Evolutionary conservation across 2,888 invertebrate species (phyloP).

Genomic region (Eilema griseolum): DNA sequence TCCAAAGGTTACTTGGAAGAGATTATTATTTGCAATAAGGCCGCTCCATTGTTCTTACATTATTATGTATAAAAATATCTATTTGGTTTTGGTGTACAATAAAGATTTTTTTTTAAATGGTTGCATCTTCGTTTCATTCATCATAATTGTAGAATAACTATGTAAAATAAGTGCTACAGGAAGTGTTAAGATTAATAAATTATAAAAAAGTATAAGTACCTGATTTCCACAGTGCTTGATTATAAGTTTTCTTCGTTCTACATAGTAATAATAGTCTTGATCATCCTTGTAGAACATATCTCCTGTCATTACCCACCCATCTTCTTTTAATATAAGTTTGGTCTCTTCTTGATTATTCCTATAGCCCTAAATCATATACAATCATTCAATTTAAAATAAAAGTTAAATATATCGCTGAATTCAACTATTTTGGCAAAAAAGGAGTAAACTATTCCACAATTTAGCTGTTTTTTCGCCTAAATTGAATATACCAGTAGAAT

Average conservation of each 20-base stretch:
- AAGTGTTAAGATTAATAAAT: background rate
- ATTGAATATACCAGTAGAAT: too few species aligned
- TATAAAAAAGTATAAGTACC: slow-evolving; percentile 45
- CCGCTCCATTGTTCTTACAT: too few species aligned
- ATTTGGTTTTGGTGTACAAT: too few species aligned
- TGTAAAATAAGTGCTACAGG: background rate
- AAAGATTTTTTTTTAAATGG: too few species aligned
- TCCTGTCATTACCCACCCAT: slow-evolving; percentile 59
- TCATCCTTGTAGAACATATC: background rate
- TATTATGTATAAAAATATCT: too few species aligned
- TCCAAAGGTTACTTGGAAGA: too few species aligned
- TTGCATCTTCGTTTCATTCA: too few species aligned
- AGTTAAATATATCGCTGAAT: background rate
- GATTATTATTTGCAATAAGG: too few species aligned
- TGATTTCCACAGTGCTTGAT: slow-evolving; percentile 63
- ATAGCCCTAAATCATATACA: background rate
- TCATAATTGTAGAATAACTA: too few species aligned
- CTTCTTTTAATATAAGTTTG: background rate
- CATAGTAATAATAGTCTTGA: slow-evolving; percentile 33
- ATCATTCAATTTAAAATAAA: background rate
- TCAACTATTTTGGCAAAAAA: background rate
- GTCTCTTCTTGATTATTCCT: slow-evolving; percentile 5
- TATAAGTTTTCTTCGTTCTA: slow-evolving; percentile 54
- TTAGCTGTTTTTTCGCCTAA: background rate
- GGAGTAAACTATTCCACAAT: background rate